Percentiles rank a stretch among this genome's conserved stretches.
Evolutionary conservation across 2,113 vertebrate genomes (phyloP).

Genomic region (Atrichornis clamosus): DNA sequence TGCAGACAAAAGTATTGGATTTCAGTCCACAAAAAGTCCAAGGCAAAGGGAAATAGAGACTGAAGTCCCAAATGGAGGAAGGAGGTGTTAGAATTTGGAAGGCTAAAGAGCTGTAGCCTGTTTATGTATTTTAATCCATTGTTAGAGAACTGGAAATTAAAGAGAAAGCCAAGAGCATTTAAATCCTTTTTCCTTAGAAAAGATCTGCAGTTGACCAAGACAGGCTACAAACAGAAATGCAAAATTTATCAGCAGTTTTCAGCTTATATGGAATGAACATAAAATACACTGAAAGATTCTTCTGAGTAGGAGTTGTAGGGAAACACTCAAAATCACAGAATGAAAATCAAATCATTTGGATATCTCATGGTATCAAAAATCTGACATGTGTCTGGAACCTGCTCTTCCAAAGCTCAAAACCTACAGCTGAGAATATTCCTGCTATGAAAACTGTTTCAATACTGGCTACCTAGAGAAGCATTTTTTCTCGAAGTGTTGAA

Average conservation of each 20-base stretch:
- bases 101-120: constrained; percentile 61
- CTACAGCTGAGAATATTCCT: constrained; percentile 37
- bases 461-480: background rate
- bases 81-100: constrained; percentile 67
- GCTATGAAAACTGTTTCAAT: background rate
- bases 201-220: background rate
- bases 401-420: constrained; percentile 22
- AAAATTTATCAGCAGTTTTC: background rate
- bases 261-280: background rate
- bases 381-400: constrained; percentile 43
- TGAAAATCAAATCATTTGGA: constrained; percentile 25
- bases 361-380: constrained; percentile 3
- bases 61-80: constrained; percentile 26
- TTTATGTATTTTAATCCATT: constrained; percentile 45
- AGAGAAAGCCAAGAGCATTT: background rate
- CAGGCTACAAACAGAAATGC: background rate
- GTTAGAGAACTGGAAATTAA: constrained; percentile 44
- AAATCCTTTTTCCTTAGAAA: background rate
- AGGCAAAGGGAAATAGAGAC: constrained; percentile 67
- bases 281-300: background rate
- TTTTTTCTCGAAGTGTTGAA: constrained; percentile 5
- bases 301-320: background rate
- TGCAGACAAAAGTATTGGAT: constrained; percentile 79
- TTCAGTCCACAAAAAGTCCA: constrained; percentile 74
- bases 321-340: constrained; percentile 34